phyloP scores from a whole-genome alignment of 2,113 vertebrate species.

The Dromiciops gliroides region DNA sequence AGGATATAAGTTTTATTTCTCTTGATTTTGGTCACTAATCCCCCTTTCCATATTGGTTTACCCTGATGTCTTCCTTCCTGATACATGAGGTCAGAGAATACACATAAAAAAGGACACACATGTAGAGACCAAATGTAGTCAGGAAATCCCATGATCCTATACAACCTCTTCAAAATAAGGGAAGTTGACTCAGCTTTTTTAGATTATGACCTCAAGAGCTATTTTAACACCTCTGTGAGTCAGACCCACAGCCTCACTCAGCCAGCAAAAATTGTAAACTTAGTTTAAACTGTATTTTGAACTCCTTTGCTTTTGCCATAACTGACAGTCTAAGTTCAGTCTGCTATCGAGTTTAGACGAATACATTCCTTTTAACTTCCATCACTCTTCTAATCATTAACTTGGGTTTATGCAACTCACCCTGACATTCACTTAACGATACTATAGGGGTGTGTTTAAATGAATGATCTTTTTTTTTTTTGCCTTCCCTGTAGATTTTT shows the following conservation, averaged over 20 bases:
- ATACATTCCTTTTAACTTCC: background rate
- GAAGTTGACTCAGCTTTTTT: background rate
- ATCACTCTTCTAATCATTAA: too few relatives aligned
- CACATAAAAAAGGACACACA: background rate
- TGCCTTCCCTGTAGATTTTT: background rate
- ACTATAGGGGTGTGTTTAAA: background rate
- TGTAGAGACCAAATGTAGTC: too few relatives aligned
- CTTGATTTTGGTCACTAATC: background rate
- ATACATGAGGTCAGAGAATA: background rate
- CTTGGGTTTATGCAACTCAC: background rate
- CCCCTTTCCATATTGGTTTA: background rate
- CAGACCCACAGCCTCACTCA: background rate
- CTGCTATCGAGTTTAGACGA: background rate
- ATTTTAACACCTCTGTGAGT: background rate
- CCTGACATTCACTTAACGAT: background rate
- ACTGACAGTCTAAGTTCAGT: background rate
- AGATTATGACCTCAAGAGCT: background rate
- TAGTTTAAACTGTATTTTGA: background rate
- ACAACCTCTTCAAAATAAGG: background rate
- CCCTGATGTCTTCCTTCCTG: background rate
- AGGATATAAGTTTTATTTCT: background rate
- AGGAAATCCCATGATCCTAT: background rate
- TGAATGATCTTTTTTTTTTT: background rate
- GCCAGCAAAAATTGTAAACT: background rate
- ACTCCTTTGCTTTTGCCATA: background rate